Conservation (phyloP, 2,888 invertebrate genomes). For the Bembecia ichneumoniformis region DNA sequence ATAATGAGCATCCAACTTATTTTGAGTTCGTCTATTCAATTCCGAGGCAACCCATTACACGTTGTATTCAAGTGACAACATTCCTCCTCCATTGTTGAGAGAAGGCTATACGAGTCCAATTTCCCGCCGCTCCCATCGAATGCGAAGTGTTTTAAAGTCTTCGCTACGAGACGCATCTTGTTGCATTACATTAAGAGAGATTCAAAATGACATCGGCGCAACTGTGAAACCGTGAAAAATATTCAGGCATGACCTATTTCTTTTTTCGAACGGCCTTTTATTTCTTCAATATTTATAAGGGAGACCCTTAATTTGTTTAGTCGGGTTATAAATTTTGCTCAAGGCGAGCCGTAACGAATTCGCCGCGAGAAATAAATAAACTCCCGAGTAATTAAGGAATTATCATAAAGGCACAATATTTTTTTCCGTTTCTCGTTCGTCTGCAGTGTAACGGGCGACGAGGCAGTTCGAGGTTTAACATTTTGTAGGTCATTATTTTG, state of each 20-base stretch:
- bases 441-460: slow-evolving; percentile 12
- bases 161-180: not conserved
- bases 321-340: slow-evolving; percentile 28
- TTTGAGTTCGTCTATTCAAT: not conserved
- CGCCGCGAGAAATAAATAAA: slow-evolving; percentile 23
- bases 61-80: not conserved
- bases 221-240: slow-evolving; percentile 7
- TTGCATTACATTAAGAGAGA: not conserved
- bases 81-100: not conserved
- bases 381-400: slow-evolving; percentile 13
- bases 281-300: slow-evolving; percentile 10
- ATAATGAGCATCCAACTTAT: not conserved
- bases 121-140: not conserved
- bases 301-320: slow-evolving; percentile 11
- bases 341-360: slow-evolving; percentile 19
- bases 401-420: slow-evolving; percentile 13
- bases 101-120: not conserved
- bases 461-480: not conserved
- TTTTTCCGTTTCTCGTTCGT: slow-evolving; percentile 21
- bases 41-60: not conserved
- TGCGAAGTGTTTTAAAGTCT: not conserved
- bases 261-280: slow-evolving; percentile 8
- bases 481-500: slow-evolving; percentile 32
- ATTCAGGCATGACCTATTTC: slow-evolving; percentile 9
- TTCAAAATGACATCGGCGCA: not conserved